Conservation (phyloP, 1,140 invertebrate genomes). For the Brachionus paranguensis region DNA sequence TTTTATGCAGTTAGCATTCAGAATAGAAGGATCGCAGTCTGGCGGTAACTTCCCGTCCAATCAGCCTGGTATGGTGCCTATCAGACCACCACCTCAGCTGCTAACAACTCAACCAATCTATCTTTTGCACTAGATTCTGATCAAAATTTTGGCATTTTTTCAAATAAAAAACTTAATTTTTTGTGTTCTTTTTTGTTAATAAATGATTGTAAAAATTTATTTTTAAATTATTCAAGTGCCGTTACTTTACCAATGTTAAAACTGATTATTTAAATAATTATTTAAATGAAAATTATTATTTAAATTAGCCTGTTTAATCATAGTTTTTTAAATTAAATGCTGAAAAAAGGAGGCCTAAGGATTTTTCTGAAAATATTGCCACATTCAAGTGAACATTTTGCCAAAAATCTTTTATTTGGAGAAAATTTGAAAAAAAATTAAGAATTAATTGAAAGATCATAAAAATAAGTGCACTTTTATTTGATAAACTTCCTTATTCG, state of each 20-base stretch:
- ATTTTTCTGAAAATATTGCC: not conserved
- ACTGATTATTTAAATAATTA: too few relatives aligned
- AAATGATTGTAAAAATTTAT: not conserved
- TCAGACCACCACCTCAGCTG: not conserved
- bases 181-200: not conserved
- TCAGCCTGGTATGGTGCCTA: not conserved
- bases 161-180: not conserved
- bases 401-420: not conserved
- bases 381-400: not conserved
- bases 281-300: too few relatives aligned
- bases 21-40: not conserved
- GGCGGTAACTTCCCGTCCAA: not conserved
- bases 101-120: not conserved
- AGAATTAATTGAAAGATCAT: too few relatives aligned
- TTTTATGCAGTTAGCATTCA: constrained; percentile 35
- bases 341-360: not conserved
- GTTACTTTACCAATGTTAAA: not conserved
- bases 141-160: not conserved
- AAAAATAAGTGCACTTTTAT: too few relatives aligned
- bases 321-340: not conserved
- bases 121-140: not conserved
- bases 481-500: too few relatives aligned
- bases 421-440: not conserved
- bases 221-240: too few relatives aligned
- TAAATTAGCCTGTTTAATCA: not conserved